Percentiles rank a stretch among this genome's conserved stretches.
phyloP scores from a whole-genome alignment of 2,113 vertebrate genomes.

The Otolemur garnettii region DNA sequence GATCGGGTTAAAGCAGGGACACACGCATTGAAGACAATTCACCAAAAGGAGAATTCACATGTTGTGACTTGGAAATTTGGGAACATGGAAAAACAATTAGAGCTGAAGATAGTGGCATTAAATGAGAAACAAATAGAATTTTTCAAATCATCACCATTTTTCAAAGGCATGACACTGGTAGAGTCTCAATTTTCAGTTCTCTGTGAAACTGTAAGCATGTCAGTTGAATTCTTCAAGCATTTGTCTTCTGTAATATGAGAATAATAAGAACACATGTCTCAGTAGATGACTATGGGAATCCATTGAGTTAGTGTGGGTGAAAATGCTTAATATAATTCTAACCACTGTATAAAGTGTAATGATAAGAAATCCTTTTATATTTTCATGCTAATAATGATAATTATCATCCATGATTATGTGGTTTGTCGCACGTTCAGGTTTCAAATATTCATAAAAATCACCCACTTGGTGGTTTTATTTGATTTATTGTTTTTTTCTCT shows the following conservation, averaged over 20 bases:
- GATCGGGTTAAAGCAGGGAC: not conserved
- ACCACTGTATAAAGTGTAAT: not conserved
- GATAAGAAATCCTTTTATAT: not conserved
- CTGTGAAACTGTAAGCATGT: not conserved
- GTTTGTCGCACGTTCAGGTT: not conserved
- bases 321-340: not conserved
- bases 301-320: not conserved
- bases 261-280: not conserved
- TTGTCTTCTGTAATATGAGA: not conserved
- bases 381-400: constrained; percentile 28
- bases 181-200: not conserved
- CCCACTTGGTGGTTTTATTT: not conserved
- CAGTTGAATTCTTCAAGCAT: constrained; percentile 26
- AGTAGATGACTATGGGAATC: not conserved
- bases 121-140: not conserved
- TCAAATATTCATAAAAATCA: constrained; percentile 24
- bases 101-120: not conserved
- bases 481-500: not conserved
- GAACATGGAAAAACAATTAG: not conserved
- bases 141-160: not conserved
- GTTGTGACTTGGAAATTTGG: not conserved
- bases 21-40: not conserved
- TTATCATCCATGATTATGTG: constrained; percentile 5
- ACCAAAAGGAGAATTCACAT: not conserved
- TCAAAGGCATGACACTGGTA: not conserved